A percentile compares a stretch with the other conserved stretches of the same genome.
phyloP scores from a whole-genome alignment of 2,113 vertebrate genomes.

The Suncus etruscus region DNA sequence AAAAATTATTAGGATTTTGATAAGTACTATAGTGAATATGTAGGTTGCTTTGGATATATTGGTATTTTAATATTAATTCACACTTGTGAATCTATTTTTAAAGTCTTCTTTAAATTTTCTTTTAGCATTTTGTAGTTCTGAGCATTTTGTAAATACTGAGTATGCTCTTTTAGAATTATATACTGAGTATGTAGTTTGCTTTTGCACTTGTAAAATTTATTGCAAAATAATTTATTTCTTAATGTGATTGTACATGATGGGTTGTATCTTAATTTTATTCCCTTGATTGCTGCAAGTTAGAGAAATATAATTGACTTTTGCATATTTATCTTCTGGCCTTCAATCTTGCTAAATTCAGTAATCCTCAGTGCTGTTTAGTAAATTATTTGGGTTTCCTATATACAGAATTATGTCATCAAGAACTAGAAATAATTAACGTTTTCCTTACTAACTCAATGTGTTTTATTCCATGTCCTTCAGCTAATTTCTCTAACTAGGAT shows the following conservation, averaged over 20 bases:
- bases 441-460: not conserved
- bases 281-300: not conserved
- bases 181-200: not conserved
- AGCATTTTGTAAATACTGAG: too few species aligned
- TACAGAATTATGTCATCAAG: not conserved
- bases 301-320: constrained; percentile 32
- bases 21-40: not conserved
- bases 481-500: not conserved
- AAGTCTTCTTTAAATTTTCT: not conserved
- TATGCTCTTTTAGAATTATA: too few species aligned
- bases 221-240: constrained; percentile 26
- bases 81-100: not conserved
- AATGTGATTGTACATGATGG: not conserved
- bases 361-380: not conserved
- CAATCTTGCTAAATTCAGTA: not conserved
- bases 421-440: not conserved
- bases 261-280: constrained; percentile 49
- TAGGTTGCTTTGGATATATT: not conserved
- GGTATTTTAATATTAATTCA: not conserved
- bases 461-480: constrained; percentile 45
- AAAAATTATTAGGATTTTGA: not conserved
- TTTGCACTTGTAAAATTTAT: constrained; percentile 48
- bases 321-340: constrained; percentile 1
- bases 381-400: constrained; percentile 4
- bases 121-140: not conserved